These are phyloP conservation scores for Sterrhoptilus dennistouni DNA, from an alignment of 2,113 vertebrate genomes.

Conservation along the genomic window DNA sequence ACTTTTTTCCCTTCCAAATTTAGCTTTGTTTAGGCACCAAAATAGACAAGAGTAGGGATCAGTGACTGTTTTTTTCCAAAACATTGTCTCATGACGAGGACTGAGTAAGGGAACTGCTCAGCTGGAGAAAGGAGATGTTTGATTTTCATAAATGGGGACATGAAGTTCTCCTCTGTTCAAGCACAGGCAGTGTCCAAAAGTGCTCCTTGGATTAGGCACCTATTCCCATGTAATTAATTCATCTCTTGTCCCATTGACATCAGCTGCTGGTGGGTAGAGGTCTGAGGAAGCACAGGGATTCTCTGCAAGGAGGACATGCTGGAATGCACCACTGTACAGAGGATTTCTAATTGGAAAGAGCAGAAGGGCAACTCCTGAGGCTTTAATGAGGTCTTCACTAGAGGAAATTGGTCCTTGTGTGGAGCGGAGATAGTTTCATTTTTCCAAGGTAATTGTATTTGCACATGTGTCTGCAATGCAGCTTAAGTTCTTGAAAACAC, in stretches of 20 bases:
- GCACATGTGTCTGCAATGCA: background rate
- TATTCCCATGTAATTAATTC: background rate
- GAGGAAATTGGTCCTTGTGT: background rate
- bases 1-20: conserved; percentile 38
- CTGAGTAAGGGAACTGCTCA: background rate
- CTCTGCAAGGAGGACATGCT: background rate
- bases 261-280: background rate
- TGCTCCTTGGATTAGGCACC: background rate
- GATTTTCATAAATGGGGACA: background rate
- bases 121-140: background rate
- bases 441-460: background rate
- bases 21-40: conserved; percentile 12
- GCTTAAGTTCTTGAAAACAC: background rate
- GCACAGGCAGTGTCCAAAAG: background rate
- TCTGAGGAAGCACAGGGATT: background rate
- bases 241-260: accelerated
- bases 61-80: conserved; percentile 24
- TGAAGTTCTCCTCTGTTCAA: background rate
- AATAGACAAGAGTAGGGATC: conserved; percentile 1
- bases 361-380: background rate
- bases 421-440: background rate
- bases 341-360: background rate
- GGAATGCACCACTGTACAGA: accelerated
- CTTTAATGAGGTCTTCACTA: background rate
- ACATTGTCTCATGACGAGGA: background rate